Base-by-base conservation (phyloP, 2,113 vertebrate genomes). In the Muntiacus muntjak region DNA sequence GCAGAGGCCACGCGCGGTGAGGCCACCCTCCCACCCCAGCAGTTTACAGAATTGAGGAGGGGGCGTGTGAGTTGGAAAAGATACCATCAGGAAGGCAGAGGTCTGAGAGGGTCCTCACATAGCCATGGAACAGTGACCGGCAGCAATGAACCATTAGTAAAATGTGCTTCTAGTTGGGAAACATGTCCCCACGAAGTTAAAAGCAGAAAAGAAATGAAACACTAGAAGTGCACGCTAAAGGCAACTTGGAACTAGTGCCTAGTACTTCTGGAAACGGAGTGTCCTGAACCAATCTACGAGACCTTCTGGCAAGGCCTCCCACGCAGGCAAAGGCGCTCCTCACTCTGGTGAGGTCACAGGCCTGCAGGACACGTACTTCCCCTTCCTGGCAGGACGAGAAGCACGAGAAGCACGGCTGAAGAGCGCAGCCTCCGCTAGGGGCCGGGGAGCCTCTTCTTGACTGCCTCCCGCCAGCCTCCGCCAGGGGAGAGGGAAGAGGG, bases 261-360 rank as follows among this genome's bases (percentile, higher is more conserved):
- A 67, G 52, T 3, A 40, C 60, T 89, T 40, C 83, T 58, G 50
- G 62, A 89, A 33, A 50, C 0, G 1, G 62, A 54, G 55, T 47
- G 58, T 83, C 36, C 81, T 28, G 4, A 17, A 84, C 25, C 28
- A 74, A 76, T 11, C 28, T 58, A 83, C 7, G 26, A 82, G 58
- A 19, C 58, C 79, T 62, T 2, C 50, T 52, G 43, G 60, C 81
- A 8, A 30, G 47, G n/a, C 25, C 16, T 1, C 28, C 76, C 10
- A 2, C 0, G 8, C 25, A 64, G 47, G 52, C 1, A 54, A 28
- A 10, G 0, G 9, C 7, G n/a, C 78, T 19, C 14, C 13, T 57
- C 86, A 6, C 19, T 21, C 88, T 87, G 2, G 15, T 11, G 5
- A 60, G 0, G 50, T 0, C 74, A 52, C 28, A 11, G 95, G 47